These are phyloP conservation scores for Trichonephila inaurata DNA, from an alignment of 1,140 invertebrate species.

Conservation along the genomic window DNA sequence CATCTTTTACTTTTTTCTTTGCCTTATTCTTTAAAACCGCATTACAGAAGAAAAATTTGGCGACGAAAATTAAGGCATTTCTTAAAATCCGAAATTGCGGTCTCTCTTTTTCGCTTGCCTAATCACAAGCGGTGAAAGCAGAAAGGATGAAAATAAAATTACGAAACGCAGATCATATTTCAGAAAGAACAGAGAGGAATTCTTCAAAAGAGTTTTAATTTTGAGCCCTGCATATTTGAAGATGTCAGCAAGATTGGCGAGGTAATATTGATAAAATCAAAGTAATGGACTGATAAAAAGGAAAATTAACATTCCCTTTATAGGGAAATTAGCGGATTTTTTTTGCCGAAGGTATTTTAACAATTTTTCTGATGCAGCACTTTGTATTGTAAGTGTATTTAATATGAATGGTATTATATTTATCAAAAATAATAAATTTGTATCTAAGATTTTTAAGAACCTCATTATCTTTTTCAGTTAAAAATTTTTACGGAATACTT, in stretches of 20 bases:
- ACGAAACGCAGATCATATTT: neutral
- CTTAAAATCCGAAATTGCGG: neutral
- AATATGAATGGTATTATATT: no score
- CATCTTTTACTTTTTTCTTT: neutral
- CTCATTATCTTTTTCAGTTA: no score
- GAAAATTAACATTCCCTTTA: neutral
- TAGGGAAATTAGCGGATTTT: neutral
- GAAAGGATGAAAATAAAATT: neutral
- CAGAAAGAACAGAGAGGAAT: neutral
- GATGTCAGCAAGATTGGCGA: neutral
- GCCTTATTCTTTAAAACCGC: neutral
- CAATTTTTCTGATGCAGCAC: neutral
- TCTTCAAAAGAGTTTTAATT: neutral
- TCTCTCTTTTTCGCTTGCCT: conserved; percentile 3
- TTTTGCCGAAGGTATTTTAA: neutral
- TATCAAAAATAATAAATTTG: no score
- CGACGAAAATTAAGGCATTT: conserved; percentile 31
- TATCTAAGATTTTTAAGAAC: no score
- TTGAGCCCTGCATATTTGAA: neutral
- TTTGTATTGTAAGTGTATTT: neutral
- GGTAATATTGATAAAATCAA: neutral
- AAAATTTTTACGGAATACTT: no score
- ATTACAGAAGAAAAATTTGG: conserved; percentile 7
- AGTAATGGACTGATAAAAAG: neutral
- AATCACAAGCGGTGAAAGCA: neutral